A percentile compares a stretch with the other conserved stretches of the same genome.
These are phyloP conservation scores for Drosophila tsacasi DNA, from an alignment of 1,140 invertebrate genomes.

Conservation along the genomic window DNA sequence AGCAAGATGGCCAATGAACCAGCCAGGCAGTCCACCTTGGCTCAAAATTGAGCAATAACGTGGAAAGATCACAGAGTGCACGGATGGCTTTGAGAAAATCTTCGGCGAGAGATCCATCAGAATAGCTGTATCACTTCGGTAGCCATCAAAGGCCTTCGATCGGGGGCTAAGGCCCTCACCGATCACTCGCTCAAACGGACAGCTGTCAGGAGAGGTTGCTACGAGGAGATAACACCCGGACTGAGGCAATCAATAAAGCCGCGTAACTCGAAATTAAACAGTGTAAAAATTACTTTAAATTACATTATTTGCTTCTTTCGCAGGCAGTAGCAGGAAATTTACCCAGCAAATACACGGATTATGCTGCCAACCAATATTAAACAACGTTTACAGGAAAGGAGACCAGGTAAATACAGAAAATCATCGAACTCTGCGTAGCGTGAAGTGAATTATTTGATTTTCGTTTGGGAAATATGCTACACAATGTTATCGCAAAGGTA, in stretches of 20 bases:
- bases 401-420: constrained; percentile 22
- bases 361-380: constrained; percentile 42
- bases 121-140: constrained; percentile 14
- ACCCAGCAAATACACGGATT: constrained; percentile 31
- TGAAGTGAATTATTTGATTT: constrained; percentile 33
- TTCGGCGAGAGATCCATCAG: neutral
- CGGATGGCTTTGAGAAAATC: constrained; percentile 2
- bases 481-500: constrained; percentile 46
- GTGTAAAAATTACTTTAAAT: constrained; percentile 21
- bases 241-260: constrained; percentile 8
- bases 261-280: constrained; percentile 15
- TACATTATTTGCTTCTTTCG: constrained; percentile 13
- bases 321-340: constrained; percentile 33
- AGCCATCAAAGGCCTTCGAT: constrained; percentile 6
- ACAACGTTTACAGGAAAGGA: constrained; percentile 25
- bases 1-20: constrained; percentile 44
- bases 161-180: neutral
- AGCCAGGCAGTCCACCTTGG: constrained; percentile 28
- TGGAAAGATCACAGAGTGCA: constrained; percentile 10
- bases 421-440: constrained; percentile 29
- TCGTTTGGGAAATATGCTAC: constrained; percentile 21
- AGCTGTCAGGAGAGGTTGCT: constrained; percentile 21
- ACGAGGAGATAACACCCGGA: constrained; percentile 16
- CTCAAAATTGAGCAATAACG: constrained; percentile 22
- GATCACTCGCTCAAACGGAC: constrained; percentile 12